Conservation (phyloP, 2,797 vertebrate species). For the Hippoglossus hippoglossus region DNA sequence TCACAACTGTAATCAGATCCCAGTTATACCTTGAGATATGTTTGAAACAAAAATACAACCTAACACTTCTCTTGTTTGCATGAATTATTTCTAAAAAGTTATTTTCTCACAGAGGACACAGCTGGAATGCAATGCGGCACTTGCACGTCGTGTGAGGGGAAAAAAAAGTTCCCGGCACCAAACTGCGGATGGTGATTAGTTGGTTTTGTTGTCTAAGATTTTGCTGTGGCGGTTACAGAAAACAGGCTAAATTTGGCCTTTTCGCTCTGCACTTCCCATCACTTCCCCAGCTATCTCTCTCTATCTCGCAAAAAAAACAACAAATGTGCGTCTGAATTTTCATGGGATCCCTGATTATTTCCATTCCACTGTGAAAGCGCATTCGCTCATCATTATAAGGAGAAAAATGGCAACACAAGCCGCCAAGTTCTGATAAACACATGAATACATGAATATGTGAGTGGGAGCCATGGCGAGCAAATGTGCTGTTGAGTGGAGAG, state of each 20-base stretch:
- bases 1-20: constrained; percentile 11
- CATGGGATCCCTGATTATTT: constrained; percentile 70
- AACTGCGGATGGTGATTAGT: constrained; percentile 29
- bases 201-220: constrained; percentile 16
- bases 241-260: constrained; percentile 45
- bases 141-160: background rate
- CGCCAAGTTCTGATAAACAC: constrained; percentile 78
- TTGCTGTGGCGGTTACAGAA: constrained; percentile 14
- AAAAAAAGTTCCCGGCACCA: background rate
- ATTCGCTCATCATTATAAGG: constrained; percentile 74
- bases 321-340: constrained; percentile 59
- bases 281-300: constrained; percentile 31
- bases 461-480: constrained; percentile 55
- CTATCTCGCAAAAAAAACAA: constrained; percentile 5
- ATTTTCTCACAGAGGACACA: constrained; percentile 10
- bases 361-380: constrained; percentile 65
- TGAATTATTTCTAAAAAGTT: constrained; percentile 2
- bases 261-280: constrained; percentile 29
- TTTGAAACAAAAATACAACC: too few species aligned
- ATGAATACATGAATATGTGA: constrained; percentile 84
- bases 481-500: constrained; percentile 76
- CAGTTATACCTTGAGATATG: constrained; percentile 1
- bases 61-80: background rate
- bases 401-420: constrained; percentile 72
- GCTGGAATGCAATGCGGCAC: background rate